Evolutionary conservation across 2,797 vertebrate species (phyloP).

Genomic region (Heterohyrax brucei): DNA sequence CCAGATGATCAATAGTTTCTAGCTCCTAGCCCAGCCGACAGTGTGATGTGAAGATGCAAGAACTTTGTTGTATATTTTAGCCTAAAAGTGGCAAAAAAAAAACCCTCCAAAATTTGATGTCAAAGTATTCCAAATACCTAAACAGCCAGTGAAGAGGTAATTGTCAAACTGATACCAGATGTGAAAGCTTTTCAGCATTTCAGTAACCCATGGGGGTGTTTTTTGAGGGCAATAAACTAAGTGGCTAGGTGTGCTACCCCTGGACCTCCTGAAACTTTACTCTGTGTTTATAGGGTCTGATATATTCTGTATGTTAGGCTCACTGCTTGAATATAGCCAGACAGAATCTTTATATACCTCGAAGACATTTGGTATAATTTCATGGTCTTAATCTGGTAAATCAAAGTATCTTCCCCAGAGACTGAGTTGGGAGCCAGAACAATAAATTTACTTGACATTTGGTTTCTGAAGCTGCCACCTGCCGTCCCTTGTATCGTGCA

Average conservation of each 20-base stretch:
- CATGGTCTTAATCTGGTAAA: conserved; percentile 46
- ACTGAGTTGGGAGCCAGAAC: background rate
- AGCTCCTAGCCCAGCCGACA: conserved; percentile 51
- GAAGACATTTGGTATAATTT: background rate
- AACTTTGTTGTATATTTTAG: conserved; percentile 77
- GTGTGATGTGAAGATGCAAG: conserved; percentile 20
- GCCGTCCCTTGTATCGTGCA: background rate
- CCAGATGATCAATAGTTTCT: background rate
- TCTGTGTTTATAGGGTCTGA: conserved; percentile 38
- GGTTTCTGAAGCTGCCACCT: conserved; percentile 30
- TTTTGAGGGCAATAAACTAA: conserved; percentile 74
- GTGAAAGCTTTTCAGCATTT: conserved; percentile 70
- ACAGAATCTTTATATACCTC: conserved; percentile 33
- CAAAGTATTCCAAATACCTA: conserved; percentile 71
- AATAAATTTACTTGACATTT: conserved; percentile 61
- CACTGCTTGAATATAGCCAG: conserved; percentile 27
- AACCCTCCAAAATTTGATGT: conserved; percentile 71
- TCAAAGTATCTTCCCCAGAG: conserved; percentile 29
- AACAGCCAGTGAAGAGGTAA: conserved; percentile 69
- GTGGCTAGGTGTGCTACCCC: conserved; percentile 35
- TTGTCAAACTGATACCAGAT: conserved; percentile 70
- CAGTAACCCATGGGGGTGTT: conserved; percentile 59
- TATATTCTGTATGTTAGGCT: conserved; percentile 24
- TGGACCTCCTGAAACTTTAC: conserved; percentile 17
- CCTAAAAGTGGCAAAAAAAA: conserved; percentile 75